Evolutionary conservation across 1,140 invertebrate species (phyloP), one percentile per base, ranked within the genome.

Genomic region (Brachionus manjavacas): DNA sequence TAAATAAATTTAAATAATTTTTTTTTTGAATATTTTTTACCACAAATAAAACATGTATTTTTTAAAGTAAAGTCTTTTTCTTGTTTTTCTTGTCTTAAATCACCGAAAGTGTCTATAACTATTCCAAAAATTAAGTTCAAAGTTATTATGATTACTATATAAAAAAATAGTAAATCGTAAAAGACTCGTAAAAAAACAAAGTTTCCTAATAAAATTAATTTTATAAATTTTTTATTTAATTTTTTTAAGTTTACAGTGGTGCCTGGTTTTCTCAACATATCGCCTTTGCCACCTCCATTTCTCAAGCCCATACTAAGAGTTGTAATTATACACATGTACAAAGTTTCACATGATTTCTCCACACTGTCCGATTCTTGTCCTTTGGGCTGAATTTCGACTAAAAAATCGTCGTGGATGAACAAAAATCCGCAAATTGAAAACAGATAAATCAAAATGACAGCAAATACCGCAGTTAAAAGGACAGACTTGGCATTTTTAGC

Each of bases 101-200:
- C 97, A 70, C 97, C 98, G 91, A 99, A 99, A 0, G 97, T 99
- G 89, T 99, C 98, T 88, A 99, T 99, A 89, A 99, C 99, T 72
- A 99, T 97, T 95, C 98, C 97, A 92, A 99, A 99, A 89, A 99
- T 99, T 31, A 99, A 92, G 91, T 99, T 99, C 85, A 99, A 91
- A 68, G 99, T 95, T 87, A 99, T 99, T 92, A 99, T 97, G 88
- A 99, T 99, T 85, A 99, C 95, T 86, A 99, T 94, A 91, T 99
- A 99, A 93, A 96, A 99, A 93, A 99, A 99, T 12, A 98, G 92
- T 64, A 99, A 90, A 90, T 99, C 97, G 89, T 99, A 99, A 41
- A 99, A 92, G 46, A 99, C 96, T 87, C 97, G 92, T 94, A 94
- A 46, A 95, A 93, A 91, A 96, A 99, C 12, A 96, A 87, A 4